These are phyloP conservation scores for Parauchenoglanis punctatus DNA, from an alignment of 2,797 vertebrate species.

Conservation along the genomic window DNA sequence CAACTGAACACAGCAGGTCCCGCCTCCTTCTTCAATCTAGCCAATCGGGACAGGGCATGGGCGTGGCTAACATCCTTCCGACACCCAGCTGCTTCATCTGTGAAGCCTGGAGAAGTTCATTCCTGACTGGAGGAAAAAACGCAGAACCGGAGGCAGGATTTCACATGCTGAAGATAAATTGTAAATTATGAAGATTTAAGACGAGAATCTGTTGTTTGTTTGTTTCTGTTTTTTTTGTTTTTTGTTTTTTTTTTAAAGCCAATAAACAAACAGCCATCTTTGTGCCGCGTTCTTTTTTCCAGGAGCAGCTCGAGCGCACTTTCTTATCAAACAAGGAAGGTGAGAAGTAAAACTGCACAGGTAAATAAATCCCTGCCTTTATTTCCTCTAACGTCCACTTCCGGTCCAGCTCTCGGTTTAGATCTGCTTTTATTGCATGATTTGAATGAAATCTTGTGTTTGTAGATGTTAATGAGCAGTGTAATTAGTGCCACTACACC, in stretches of 20 bases:
- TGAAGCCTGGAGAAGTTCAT: neutral
- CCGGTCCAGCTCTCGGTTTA: neutral
- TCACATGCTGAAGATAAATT: neutral
- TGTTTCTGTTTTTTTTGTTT: no score
- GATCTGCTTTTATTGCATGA: neutral
- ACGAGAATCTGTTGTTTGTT: no score
- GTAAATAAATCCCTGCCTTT: neutral
- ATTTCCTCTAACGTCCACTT: neutral
- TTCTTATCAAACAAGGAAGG: neutral
- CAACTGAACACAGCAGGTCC: slow-evolving; percentile 21
- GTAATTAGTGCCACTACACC: neutral
- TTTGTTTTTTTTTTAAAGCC: neutral
- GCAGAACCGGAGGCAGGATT: neutral
- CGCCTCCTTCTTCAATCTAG: neutral
- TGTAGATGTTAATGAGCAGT: neutral
- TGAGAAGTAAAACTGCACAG: neutral
- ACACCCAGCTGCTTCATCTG: slow-evolving; percentile 14
- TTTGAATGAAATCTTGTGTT: neutral
- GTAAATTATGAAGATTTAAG: neutral
- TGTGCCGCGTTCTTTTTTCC: neutral
- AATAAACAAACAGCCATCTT: neutral
- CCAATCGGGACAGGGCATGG: slow-evolving; percentile 3
- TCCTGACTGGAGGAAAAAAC: neutral
- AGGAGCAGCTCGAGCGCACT: neutral
- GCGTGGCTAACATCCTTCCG: slow-evolving; percentile 20